These are phyloP conservation scores for Apodemia mormo DNA, from an alignment of 2,888 invertebrate genomes.

Conservation along the genomic window DNA sequence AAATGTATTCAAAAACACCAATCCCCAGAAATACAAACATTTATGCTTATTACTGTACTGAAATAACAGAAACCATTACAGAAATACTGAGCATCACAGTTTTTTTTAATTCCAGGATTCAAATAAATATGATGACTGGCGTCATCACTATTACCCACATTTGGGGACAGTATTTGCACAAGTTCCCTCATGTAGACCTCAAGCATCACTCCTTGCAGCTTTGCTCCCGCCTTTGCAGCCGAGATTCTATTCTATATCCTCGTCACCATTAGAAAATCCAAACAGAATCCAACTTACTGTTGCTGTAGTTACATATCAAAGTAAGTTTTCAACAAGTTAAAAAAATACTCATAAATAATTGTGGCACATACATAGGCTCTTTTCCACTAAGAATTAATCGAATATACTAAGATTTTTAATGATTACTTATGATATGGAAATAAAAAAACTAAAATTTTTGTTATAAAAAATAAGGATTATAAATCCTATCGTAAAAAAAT, in stretches of 20 bases:
- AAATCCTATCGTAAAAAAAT: too few species aligned
- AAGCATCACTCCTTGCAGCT: conserved; percentile 89
- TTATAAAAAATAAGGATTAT: too few species aligned
- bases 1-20: too few species aligned
- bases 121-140: conserved; percentile 95
- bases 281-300: conserved; percentile 94
- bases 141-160: conserved; percentile 91
- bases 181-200: conserved; percentile 92
- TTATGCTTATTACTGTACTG: too few species aligned
- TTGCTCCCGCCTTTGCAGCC: conserved; percentile 93
- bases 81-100: neutral
- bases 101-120: conserved; percentile 84
- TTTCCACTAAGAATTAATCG: too few species aligned
- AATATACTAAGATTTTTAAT: too few species aligned
- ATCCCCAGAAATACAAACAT: too few species aligned
- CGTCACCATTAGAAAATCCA: conserved; percentile 87
- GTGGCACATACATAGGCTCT: too few species aligned
- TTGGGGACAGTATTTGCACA: conserved; percentile 92
- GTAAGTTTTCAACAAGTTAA: conserved; percentile 29
- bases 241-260: conserved; percentile 96
- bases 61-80: too few species aligned
- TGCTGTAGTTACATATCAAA: conserved; percentile 91
- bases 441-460: too few species aligned
- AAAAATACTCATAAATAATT: neutral
- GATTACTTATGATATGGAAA: too few species aligned